These are phyloP conservation scores for Crocuta crocuta DNA, from an alignment of 2,113 vertebrate genomes.

Conservation along the genomic window DNA sequence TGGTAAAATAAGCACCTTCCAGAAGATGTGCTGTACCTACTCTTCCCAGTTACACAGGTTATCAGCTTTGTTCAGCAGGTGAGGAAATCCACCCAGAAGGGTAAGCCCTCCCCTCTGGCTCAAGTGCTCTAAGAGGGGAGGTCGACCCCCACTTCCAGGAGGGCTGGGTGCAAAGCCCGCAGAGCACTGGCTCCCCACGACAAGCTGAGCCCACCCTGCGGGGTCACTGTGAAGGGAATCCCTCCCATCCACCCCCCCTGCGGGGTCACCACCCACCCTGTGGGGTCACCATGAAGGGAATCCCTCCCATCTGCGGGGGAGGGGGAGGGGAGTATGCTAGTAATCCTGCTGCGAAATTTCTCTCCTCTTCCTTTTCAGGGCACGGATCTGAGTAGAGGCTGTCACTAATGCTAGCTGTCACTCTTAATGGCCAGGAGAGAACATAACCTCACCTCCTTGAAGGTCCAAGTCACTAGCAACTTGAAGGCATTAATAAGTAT, in stretches of 20 bases:
- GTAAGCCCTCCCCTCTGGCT: background rate
- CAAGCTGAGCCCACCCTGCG: rapidly evolving
- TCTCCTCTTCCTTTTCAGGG: background rate
- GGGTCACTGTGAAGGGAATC: background rate
- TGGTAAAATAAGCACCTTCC: background rate
- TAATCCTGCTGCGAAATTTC: background rate
- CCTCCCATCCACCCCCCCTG: too few species aligned
- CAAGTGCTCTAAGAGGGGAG: background rate
- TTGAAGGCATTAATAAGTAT: background rate
- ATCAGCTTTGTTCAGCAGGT: background rate
- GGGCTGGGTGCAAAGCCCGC: background rate
- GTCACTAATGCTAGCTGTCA: background rate
- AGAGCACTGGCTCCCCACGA: background rate
- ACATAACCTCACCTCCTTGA: background rate
- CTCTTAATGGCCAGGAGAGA: background rate
- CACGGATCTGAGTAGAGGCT: background rate
- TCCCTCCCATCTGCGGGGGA: too few species aligned
- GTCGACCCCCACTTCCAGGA: background rate
- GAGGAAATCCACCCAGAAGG: background rate
- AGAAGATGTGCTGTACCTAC: background rate
- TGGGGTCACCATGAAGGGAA: too few species aligned
- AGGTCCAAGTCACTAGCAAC: background rate
- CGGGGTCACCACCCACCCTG: too few species aligned
- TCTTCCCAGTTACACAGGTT: background rate
- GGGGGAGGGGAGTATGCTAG: background rate